Percentiles rank a stretch among this genome's conserved stretches.
Evolutionary conservation across 2,888 invertebrate species (phyloP).

Genomic region (Aphidoletes aphidimyza): DNA sequence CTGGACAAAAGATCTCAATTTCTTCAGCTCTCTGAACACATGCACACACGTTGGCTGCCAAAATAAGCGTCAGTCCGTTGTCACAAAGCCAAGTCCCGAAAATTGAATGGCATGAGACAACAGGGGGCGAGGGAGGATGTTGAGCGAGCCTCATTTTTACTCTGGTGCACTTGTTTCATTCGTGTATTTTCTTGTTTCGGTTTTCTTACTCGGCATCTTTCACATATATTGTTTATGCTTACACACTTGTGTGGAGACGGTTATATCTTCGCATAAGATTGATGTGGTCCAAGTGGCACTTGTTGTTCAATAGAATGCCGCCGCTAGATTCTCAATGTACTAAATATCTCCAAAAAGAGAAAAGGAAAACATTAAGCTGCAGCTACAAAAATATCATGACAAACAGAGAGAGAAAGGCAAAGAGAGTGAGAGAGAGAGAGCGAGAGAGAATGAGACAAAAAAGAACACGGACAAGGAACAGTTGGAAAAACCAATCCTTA

Average conservation of each 20-base stretch:
- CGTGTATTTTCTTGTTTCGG: not conserved
- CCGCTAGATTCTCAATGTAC: not conserved
- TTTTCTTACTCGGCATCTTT: not conserved
- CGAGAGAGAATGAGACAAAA: not conserved
- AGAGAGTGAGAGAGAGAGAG: too few species aligned
- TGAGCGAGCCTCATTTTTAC: not conserved
- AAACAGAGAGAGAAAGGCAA: not conserved
- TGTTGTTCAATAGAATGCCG: not conserved
- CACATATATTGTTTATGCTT: constrained; percentile 22
- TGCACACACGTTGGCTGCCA: not conserved
- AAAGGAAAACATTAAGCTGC: constrained; percentile 2
- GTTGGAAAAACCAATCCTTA: constrained; percentile 46
- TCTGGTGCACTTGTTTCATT: constrained; percentile 5
- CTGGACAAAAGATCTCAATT: constrained; percentile 37
- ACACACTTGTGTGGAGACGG: not conserved
- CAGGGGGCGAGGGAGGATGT: too few species aligned
- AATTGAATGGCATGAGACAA: not conserved
- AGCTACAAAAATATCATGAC: too few species aligned
- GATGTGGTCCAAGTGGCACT: constrained; percentile 12
- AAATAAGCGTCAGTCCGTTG: not conserved
- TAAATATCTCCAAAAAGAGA: constrained; percentile 7
- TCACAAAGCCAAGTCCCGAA: not conserved
- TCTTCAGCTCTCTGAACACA: constrained; percentile 1
- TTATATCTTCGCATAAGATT: not conserved
- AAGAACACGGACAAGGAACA: not conserved